These are phyloP conservation scores for Poecilia latipinna DNA, from an alignment of 2,113 vertebrate species.

Conservation along the genomic window DNA sequence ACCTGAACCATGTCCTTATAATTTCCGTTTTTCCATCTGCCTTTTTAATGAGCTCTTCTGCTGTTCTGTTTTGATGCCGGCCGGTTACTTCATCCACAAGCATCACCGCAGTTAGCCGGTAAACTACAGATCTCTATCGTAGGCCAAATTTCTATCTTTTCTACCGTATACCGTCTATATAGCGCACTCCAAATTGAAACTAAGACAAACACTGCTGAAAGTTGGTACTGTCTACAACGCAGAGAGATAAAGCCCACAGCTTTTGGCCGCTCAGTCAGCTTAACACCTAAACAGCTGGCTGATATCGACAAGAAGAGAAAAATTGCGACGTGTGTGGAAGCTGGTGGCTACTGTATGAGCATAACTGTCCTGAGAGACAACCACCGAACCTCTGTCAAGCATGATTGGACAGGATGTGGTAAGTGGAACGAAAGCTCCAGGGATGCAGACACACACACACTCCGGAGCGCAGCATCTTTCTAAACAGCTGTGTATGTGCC, in stretches of 20 bases:
- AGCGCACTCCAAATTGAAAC: background rate
- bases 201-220: background rate
- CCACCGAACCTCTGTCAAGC: slow-evolving; percentile 65
- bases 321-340: slow-evolving; percentile 12
- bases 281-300: slow-evolving; percentile 56
- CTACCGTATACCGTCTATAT: too few relatives aligned
- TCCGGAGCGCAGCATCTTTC: slow-evolving; percentile 14
- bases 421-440: slow-evolving; percentile 55
- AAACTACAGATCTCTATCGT: too few relatives aligned
- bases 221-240: background rate
- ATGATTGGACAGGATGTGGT: slow-evolving; percentile 65
- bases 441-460: slow-evolving; percentile 12
- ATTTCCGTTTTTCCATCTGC: too few relatives aligned
- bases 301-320: slow-evolving; percentile 40
- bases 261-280: slow-evolving; percentile 3
- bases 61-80: too few relatives aligned
- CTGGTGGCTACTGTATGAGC: slow-evolving; percentile 35
- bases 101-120: too few relatives aligned
- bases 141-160: too few relatives aligned
- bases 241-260: background rate
- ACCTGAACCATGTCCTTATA: too few relatives aligned
- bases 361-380: slow-evolving; percentile 66
- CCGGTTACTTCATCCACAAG: too few relatives aligned
- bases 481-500: slow-evolving; percentile 1
- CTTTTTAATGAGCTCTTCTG: too few relatives aligned